phyloP scores from a whole-genome alignment of 2,113 vertebrate genomes.

The Varanus komodoensis region DNA sequence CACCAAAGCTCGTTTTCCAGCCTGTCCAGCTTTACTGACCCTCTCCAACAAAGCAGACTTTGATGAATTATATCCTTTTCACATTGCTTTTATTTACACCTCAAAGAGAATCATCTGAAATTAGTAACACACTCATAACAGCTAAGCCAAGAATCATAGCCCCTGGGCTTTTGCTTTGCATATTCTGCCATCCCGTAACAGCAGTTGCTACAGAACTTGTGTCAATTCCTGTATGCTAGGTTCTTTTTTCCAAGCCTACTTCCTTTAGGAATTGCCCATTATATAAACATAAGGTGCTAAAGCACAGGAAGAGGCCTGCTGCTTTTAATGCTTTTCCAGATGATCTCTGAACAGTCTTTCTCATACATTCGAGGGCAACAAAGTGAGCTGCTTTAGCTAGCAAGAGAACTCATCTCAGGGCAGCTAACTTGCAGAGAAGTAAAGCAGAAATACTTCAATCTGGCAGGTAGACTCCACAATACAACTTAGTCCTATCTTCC shows the following conservation, averaged over 20 bases:
- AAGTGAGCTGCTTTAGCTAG: background rate
- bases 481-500: background rate
- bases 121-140: background rate
- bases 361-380: background rate
- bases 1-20: background rate
- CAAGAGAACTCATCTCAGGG: background rate
- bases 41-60: background rate
- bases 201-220: background rate
- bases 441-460: background rate
- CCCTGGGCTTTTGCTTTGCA: background rate
- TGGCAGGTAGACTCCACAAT: background rate
- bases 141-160: background rate
- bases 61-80: background rate
- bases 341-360: conserved; percentile 31
- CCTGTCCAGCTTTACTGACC: background rate
- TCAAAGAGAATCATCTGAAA: background rate
- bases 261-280: conserved; percentile 29
- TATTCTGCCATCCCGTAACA: background rate
- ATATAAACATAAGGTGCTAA: conserved; percentile 55
- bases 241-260: conserved; percentile 25
- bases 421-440: background rate
- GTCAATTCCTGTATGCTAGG: conserved; percentile 14
- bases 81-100: background rate
- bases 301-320: conserved; percentile 45
- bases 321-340: conserved; percentile 30